Evolutionary conservation across 2,113 vertebrate genomes (phyloP).

Genomic region (Diadophis punctatus): DNA sequence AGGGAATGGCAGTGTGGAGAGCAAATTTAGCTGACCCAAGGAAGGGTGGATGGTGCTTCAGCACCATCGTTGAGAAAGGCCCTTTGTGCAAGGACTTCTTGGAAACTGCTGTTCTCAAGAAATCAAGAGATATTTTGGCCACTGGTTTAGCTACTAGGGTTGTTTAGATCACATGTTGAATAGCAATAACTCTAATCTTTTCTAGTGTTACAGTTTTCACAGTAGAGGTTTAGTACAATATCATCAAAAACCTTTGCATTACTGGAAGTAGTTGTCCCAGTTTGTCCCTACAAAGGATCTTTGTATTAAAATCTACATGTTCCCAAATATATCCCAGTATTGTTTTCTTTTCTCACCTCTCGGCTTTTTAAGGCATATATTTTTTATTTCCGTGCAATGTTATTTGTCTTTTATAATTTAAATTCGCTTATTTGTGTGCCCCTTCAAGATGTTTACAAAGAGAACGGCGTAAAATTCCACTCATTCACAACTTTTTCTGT

Average conservation of each 20-base stretch:
- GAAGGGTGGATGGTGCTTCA: not conserved
- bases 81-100: not conserved
- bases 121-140: not conserved
- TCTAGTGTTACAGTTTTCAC: not conserved
- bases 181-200: not conserved
- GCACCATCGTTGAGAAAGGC: not conserved
- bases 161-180: not conserved
- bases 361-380: not conserved
- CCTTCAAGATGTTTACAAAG: not conserved
- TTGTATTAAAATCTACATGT: not conserved
- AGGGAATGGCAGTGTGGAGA: not conserved
- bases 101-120: not conserved
- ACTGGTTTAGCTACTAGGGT: not conserved
- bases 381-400: not conserved
- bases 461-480: not conserved
- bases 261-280: not conserved
- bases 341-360: not conserved
- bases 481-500: not conserved
- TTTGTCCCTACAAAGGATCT: not conserved
- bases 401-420: not conserved
- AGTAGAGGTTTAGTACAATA: not conserved
- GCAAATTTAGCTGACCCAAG: not conserved
- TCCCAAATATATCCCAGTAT: not conserved
- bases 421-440: not conserved
- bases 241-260: not conserved